Percentiles rank a stretch among this genome's conserved stretches.
These are phyloP conservation scores for Cyphomyrus discorhynchus DNA, from an alignment of 2,113 vertebrate species.

Conservation along the genomic window DNA sequence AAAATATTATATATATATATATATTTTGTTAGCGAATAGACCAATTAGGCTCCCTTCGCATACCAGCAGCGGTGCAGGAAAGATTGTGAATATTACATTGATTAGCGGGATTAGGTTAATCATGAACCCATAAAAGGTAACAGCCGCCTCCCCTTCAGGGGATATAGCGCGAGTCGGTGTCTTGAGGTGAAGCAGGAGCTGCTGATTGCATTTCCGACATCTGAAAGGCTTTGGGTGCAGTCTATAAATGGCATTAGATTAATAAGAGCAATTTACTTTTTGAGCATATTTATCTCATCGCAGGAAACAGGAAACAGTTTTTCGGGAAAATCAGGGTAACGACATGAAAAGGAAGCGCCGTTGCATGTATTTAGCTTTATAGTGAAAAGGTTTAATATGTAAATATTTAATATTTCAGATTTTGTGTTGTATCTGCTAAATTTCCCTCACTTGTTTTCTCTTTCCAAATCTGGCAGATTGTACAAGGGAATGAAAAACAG, in stretches of 20 bases:
- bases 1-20: slow-evolving; percentile 2
- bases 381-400: slow-evolving; percentile 40
- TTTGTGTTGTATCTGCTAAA: slow-evolving; percentile 20
- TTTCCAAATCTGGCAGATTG: slow-evolving; percentile 50
- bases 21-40: not conserved
- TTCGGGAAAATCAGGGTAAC: slow-evolving; percentile 55
- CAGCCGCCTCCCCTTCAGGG: slow-evolving; percentile 35
- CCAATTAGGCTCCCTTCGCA: slow-evolving; percentile 28
- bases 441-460: slow-evolving; percentile 33
- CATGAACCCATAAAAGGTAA: slow-evolving; percentile 31
- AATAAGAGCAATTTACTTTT: slow-evolving; percentile 37
- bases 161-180: not conserved
- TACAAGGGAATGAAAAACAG: slow-evolving; percentile 61
- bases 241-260: slow-evolving; percentile 38
- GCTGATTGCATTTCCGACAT: slow-evolving; percentile 32
- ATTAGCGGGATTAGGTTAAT: slow-evolving; percentile 25
- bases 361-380: slow-evolving; percentile 30
- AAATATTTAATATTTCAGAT: slow-evolving; percentile 33
- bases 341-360: slow-evolving; percentile 33
- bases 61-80: slow-evolving; percentile 23
- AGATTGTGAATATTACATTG: slow-evolving; percentile 33
- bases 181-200: slow-evolving; percentile 20
- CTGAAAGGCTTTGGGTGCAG: slow-evolving; percentile 35
- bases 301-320: slow-evolving; percentile 29
- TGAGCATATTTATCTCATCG: slow-evolving; percentile 28